Base-by-base conservation (phyloP, 1,140 invertebrate genomes). In the Trichonephila clavipes region DNA sequence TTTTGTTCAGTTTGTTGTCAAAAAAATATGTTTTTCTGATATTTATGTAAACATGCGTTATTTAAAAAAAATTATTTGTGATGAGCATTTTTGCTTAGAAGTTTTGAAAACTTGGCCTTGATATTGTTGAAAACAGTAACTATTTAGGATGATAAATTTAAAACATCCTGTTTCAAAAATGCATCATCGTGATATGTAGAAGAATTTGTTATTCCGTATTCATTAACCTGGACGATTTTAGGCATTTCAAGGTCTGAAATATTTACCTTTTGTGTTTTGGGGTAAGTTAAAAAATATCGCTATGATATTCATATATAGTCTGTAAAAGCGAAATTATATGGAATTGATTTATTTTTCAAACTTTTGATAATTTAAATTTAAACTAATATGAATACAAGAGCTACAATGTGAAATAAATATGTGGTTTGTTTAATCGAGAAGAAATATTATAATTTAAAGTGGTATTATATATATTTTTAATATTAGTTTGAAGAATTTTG, bases 1-100 rank as follows among this genome's bases (percentile, higher is more conserved):
- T 34, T 92, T 86, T 86, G 59, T 69, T 69, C 51, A 28, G 10
- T 51, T 91, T 92, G 28, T 92, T 69, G 44, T 61, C 34, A 69
- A 89, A 90, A 81, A 61, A 64, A 34, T 28, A 34, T 90, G 89
- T 66, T 85, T 64, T 40, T 4, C 34, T 40, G 28, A 21, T 69
- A n/a, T 72, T 72, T 34, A 58, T 89, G 19, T 72, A 24, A 19
- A 83, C 51, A 81, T 85, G n/a, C 64, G n/a, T 19, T 91, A 87
- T 34, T 28, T 62, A 69, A 59, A 24, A 34, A 72, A 89, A 34
- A 24, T 81, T 24, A 89, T 72, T 28, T 34, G 34, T 59, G 14
- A 34, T 64, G 28, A 18, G 62, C 34, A 61, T 87, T 64, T 40
- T 87, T 19, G 21, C 28, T 40, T 28, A 10, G 34, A 64, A 34